Percentiles rank a stretch among this genome's conserved stretches.
Evolutionary conservation across 2,113 vertebrate genomes (phyloP).

Genomic region (Tiliqua scincoides): DNA sequence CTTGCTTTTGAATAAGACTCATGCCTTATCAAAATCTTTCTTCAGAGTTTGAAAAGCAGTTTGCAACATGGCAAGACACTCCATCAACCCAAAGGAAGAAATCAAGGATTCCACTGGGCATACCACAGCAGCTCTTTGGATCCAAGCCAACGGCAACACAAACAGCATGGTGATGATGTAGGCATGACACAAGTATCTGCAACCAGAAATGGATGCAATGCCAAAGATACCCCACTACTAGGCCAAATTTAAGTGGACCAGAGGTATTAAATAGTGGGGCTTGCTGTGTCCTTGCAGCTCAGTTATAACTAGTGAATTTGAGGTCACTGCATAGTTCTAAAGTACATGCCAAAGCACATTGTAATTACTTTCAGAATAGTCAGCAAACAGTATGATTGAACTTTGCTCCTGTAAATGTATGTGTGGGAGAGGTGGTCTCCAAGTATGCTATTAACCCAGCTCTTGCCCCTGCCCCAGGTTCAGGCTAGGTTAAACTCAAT

Average conservation of each 20-base stretch:
- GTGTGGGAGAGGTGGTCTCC: too few relatives aligned
- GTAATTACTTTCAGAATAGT: neutral
- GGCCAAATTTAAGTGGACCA: neutral
- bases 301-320: neutral
- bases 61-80: too few relatives aligned
- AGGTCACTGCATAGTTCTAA: neutral
- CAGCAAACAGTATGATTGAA: neutral
- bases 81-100: too few relatives aligned
- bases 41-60: too few relatives aligned
- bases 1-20: too few relatives aligned
- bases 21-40: too few relatives aligned
- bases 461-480: neutral
- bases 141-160: neutral
- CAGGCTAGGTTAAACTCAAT: neutral
- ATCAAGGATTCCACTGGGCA: too few relatives aligned
- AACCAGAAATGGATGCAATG: neutral
- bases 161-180: neutral
- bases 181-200: too few relatives aligned
- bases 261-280: neutral
- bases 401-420: neutral
- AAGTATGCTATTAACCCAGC: neutral
- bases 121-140: too few relatives aligned
- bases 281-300: neutral
- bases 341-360: neutral
- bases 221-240: neutral